Evolutionary conservation across 2,888 invertebrate species (phyloP), one percentile per base, ranked within the genome.

Genomic region (Kuschelorhynchus macadamiae): DNA sequence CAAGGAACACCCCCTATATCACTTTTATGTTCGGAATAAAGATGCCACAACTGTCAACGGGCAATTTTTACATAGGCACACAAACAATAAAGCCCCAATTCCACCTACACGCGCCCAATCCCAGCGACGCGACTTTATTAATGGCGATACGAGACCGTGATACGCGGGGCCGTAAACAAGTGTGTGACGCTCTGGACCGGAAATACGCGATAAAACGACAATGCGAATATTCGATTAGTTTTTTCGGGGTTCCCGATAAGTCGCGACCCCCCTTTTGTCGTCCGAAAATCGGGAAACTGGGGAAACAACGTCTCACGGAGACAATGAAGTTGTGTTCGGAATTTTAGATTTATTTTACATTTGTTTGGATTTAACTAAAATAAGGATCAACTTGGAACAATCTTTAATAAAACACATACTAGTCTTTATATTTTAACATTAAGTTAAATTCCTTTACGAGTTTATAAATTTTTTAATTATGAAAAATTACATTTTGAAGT

Each of bases 171-270:
- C 73, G 70, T 74, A 75, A 74, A 74, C 72, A 73, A 75, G 72
- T 71, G 75, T 69, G 69, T 67, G 71, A 72, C 71, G 73, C 72
- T 74, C 73, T 75, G 75, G 76, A 77, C 77, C 77, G 78, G 78
- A 78, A 78, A 72, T 76, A 59, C 56, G 72, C 72, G 78, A 78
- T 78, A 78, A 78, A 76, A 70, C 68, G 71, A 77, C 77, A 78
- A 78, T 75, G 77, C 76, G 77, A 78, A 77, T 78, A 77, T 77
- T 72, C 76, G 77, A 78, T 78, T 78, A 78, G 76, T 74, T 77
- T 77, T 76, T 78, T 77, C 53, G 56, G 56, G 61, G 57, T 49
- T 57, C 46, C 59, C 65, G 50, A 59, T 55, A 63, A 63, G 49
- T 63, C 33, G 49, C 50, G 36, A 50, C 46, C 41, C 63, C 55